Percentiles rank a stretch among this genome's conserved stretches.
phyloP scores from a whole-genome alignment of 2,113 vertebrate species.

The Ptyas mucosa region DNA sequence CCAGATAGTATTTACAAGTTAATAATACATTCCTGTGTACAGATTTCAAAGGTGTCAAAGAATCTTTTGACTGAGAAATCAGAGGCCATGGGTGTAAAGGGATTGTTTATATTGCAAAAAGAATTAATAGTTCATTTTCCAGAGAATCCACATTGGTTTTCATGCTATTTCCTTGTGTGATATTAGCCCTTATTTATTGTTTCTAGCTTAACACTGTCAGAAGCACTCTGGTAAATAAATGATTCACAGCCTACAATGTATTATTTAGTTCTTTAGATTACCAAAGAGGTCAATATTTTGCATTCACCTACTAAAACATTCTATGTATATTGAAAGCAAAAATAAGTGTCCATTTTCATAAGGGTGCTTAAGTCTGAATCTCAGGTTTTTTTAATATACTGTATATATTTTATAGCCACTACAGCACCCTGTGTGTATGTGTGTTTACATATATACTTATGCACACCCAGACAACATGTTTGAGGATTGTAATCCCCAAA shows the following conservation, averaged over 20 bases:
- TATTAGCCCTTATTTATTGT: neutral
- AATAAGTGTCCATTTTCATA: constrained; percentile 48
- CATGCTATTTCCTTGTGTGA: neutral
- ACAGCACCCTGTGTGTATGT: constrained; percentile 12
- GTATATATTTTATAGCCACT: constrained; percentile 26
- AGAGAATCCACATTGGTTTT: neutral
- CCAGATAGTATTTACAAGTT: neutral
- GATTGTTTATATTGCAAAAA: neutral
- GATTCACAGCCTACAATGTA: neutral
- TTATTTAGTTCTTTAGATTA: neutral
- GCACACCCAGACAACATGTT: neutral
- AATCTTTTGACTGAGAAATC: neutral
- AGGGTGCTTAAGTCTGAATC: constrained; percentile 45
- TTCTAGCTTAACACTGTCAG: neutral
- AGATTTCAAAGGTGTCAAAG: neutral
- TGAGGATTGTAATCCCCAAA: neutral
- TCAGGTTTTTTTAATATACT: constrained; percentile 24
- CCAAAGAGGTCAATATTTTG: neutral
- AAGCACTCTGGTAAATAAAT: neutral
- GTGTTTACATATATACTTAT: neutral
- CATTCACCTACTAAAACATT: constrained; percentile 6
- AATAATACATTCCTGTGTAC: neutral
- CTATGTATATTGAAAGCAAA: constrained; percentile 24
- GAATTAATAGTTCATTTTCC: constrained; percentile 2
- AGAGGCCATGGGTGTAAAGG: neutral